Evolutionary conservation across 2,888 invertebrate species (phyloP).

Genomic region (Melieria picta): DNA sequence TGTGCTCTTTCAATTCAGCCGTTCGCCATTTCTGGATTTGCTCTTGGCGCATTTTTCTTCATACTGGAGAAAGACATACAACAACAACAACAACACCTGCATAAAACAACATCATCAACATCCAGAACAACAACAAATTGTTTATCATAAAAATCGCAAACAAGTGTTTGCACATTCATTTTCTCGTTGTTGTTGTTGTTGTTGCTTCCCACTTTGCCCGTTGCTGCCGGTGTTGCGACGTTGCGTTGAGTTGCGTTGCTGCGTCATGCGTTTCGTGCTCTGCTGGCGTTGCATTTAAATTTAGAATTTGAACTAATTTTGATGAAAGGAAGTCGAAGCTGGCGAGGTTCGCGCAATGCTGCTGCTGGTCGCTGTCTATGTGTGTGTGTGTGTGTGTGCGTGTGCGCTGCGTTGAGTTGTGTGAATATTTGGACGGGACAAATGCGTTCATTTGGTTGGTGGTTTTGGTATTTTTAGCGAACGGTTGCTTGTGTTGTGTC

Average conservation of each 20-base stretch:
- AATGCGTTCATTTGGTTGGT: too few relatives aligned
- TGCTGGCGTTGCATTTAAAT: conserved; percentile 56
- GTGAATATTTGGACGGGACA: background rate
- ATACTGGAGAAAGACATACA: too few relatives aligned
- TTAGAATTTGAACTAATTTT: conserved; percentile 62
- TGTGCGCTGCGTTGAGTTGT: too few relatives aligned
- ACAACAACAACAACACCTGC: too few relatives aligned
- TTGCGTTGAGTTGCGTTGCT: conserved; percentile 7
- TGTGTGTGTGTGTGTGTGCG: background rate
- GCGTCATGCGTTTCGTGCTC: conserved; percentile 24
- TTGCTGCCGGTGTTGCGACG: conserved; percentile 10
- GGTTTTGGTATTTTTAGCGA: too few relatives aligned
- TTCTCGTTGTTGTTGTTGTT: conserved; percentile 48
- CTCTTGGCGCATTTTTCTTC: too few relatives aligned
- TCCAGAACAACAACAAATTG: too few relatives aligned
- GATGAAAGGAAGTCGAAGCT: conserved; percentile 28
- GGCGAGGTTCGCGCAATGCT: too few relatives aligned
- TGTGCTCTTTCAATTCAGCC: too few relatives aligned
- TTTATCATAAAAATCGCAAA: conserved; percentile 43
- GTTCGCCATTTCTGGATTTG: too few relatives aligned
- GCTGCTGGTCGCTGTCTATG: background rate
- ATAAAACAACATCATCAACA: too few relatives aligned
- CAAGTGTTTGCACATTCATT: conserved; percentile 54
- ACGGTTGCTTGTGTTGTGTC: too few relatives aligned
- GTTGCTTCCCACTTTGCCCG: conserved; percentile 29